phyloP scores from a whole-genome alignment of 2,113 vertebrate genomes.

The Pseudopodoces humilis region DNA sequence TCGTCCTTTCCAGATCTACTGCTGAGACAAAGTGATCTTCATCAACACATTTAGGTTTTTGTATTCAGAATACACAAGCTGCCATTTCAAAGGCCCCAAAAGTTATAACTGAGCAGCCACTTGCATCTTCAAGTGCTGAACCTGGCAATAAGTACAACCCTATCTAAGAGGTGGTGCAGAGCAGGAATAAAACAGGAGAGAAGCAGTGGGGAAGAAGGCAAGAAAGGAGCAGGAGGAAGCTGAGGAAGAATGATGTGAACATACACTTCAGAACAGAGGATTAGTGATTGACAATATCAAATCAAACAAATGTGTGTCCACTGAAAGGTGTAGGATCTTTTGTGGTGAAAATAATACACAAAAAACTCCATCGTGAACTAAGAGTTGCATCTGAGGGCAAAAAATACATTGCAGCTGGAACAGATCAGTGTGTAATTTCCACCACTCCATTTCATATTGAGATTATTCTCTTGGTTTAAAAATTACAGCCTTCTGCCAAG shows the following conservation, averaged over 20 bases:
- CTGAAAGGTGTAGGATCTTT: not conserved
- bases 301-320: not conserved
- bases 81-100: not conserved
- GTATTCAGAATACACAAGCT: not conserved
- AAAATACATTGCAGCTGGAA: not conserved
- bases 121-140: not conserved
- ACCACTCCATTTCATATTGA: not conserved
- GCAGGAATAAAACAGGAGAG: not conserved
- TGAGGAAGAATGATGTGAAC: not conserved
- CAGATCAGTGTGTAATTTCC: not conserved
- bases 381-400: not conserved
- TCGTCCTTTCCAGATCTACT: not conserved
- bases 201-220: not conserved
- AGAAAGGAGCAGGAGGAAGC: not conserved
- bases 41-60: not conserved
- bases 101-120: not conserved
- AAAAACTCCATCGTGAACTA: not conserved
- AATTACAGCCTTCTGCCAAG: not conserved
- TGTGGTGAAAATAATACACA: not conserved
- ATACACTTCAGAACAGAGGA: not conserved
- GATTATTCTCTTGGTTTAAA: not conserved
- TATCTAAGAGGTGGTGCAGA: not conserved
- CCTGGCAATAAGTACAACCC: not conserved
- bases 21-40: not conserved
- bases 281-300: not conserved